Conservation (phyloP, 2,888 invertebrate species). For the Diploptera punctata region DNA sequence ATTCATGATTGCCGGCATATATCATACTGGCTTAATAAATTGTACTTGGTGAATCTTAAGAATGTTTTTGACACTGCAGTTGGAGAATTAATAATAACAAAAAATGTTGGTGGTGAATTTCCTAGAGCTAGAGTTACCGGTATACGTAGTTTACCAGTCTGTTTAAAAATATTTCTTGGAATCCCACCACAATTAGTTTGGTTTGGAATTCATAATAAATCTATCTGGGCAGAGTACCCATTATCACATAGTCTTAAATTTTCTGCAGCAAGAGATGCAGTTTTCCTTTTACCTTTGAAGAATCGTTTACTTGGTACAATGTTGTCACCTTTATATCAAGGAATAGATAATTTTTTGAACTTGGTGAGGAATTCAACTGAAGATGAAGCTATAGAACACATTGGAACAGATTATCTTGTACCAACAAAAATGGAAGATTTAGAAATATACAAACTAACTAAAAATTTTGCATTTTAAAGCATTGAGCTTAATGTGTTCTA, state of each 20-base stretch:
- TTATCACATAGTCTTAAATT: neutral
- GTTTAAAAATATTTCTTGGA: slow-evolving; percentile 3
- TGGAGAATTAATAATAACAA: neutral
- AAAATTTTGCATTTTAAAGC: too few species aligned
- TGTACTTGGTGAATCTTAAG: neutral
- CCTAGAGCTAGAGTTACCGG: neutral
- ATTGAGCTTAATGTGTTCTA: too few species aligned
- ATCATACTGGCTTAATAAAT: neutral
- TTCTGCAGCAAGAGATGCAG: neutral
- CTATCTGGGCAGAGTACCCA: neutral
- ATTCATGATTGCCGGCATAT: neutral
- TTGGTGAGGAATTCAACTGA: neutral
- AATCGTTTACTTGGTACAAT: neutral
- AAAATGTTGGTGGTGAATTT: neutral
- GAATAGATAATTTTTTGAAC: neutral
- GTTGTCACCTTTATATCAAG: neutral
- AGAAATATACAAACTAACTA: too few species aligned
- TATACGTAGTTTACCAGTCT: too few species aligned
- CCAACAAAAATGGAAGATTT: too few species aligned
- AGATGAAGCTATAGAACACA: neutral
- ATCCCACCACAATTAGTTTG: neutral
- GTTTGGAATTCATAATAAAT: too few species aligned
- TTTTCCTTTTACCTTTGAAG: neutral
- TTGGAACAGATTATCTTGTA: slow-evolving; percentile 1
- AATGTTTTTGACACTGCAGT: slow-evolving; percentile 17